Percentiles rank a stretch among this genome's conserved stretches.
Conservation (phyloP, 2,797 vertebrate species). For the Lacerta viridis region DNA sequence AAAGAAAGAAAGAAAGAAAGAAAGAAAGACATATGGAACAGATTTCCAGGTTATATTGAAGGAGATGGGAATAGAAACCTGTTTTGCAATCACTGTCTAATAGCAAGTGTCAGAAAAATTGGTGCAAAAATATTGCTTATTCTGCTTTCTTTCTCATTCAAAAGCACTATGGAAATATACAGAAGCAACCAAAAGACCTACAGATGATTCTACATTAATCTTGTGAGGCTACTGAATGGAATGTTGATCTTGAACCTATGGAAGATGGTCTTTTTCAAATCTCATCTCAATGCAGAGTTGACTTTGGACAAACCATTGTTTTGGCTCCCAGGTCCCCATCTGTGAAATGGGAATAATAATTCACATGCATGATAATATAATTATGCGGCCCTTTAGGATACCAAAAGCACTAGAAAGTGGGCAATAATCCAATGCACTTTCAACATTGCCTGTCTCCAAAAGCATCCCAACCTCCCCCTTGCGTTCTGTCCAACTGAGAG, state of each 20-base stretch:
- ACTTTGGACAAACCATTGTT: not conserved
- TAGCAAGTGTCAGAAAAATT: not conserved
- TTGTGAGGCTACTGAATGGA: not conserved
- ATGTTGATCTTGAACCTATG: not conserved
- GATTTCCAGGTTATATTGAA: constrained; percentile 8
- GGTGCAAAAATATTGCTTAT: not conserved
- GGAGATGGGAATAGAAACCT: not conserved
- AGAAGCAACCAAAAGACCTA: not conserved
- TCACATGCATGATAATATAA: not conserved
- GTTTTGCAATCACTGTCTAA: not conserved
- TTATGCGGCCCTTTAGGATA: not conserved
- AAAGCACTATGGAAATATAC: not conserved
- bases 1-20: not conserved
- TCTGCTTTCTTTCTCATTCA: not conserved
- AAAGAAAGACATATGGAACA: not conserved
- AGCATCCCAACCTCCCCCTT: not conserved
- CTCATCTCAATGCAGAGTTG: not conserved
- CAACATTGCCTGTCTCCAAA: not conserved
- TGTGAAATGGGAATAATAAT: not conserved
- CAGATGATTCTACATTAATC: not conserved
- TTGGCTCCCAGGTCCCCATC: not conserved
- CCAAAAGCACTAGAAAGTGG: not conserved
- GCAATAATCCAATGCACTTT: not conserved
- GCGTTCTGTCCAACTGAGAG: too few relatives aligned
- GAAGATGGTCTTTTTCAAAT: not conserved